phyloP scores from a whole-genome alignment of 2,888 invertebrate genomes.

The Meloe dianella region DNA sequence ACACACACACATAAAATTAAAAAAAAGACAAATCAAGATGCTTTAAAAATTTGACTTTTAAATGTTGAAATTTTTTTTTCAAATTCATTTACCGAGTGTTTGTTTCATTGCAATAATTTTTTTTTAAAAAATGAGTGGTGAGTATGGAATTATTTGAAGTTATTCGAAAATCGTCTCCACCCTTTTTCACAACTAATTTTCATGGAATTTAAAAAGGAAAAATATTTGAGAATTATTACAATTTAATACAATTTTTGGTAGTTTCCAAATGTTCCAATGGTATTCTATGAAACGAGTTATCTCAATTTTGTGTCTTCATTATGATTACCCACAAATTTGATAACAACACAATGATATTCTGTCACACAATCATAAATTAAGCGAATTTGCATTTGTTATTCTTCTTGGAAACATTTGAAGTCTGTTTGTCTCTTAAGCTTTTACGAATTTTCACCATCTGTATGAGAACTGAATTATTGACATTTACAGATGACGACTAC shows the following conservation, averaged over 20 bases:
- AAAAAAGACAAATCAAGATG: background rate
- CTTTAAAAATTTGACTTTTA: background rate
- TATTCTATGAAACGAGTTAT: background rate
- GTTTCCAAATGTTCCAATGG: background rate
- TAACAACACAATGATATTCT: no score
- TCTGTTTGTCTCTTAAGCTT: no score
- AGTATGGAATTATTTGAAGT: background rate
- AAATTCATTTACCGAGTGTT: background rate
- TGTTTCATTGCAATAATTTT: background rate
- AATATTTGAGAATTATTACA: background rate
- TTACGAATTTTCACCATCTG: no score
- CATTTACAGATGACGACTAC: no score
- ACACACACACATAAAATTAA: no score
- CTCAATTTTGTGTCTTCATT: background rate
- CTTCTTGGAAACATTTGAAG: no score
- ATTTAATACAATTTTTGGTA: background rate
- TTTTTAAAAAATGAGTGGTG: slow-evolving; percentile 3
- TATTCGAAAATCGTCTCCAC: background rate
- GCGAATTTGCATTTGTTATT: no score
- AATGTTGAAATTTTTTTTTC: background rate
- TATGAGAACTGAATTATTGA: no score
- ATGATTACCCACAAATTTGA: no score
- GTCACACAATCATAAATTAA: no score
- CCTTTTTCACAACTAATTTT: slow-evolving; percentile 1
- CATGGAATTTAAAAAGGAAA: background rate